Conservation (phyloP, 1,140 invertebrate species). For the Proales similis region DNA sequence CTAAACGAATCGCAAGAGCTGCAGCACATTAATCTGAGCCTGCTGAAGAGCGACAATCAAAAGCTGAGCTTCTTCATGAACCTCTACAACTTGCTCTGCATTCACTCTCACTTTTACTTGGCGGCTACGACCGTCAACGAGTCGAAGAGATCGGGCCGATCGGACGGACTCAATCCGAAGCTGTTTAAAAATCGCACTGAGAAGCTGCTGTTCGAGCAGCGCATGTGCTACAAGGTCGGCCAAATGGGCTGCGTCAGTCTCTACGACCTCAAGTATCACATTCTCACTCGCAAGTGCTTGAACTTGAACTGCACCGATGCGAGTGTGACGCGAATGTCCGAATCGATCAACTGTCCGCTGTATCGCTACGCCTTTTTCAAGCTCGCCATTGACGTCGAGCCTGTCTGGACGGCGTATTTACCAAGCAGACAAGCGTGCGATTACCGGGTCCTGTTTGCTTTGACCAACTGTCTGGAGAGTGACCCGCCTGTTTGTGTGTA, state of each 20-base stretch:
- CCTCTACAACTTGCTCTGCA: slow-evolving; percentile 46
- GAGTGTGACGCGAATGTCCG: neutral
- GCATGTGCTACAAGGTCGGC: slow-evolving; percentile 44
- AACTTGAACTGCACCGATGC: neutral
- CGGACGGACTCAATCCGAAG: neutral
- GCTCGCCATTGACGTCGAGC: neutral
- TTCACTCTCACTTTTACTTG: slow-evolving; percentile 41
- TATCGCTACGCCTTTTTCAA: neutral
- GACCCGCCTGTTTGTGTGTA: slow-evolving; percentile 15
- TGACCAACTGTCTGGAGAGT: slow-evolving; percentile 10
- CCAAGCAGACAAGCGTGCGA: neutral
- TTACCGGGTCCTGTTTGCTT: slow-evolving; percentile 3
- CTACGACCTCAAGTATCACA: slow-evolving; percentile 27
- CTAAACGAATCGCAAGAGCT: slow-evolving; percentile 40
- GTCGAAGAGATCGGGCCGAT: neutral
- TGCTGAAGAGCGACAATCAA: slow-evolving; percentile 41
- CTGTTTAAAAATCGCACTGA: neutral
- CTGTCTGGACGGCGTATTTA: slow-evolving; percentile 10
- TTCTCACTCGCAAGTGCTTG: neutral
- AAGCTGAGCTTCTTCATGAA: slow-evolving; percentile 48
- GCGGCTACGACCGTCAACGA: neutral
- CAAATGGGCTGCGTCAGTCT: slow-evolving; percentile 44
- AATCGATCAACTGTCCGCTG: neutral
- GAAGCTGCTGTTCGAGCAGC: slow-evolving; percentile 30
- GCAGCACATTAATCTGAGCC: slow-evolving; percentile 42